phyloP scores from a whole-genome alignment of 2,888 invertebrate genomes.

The Podabrus alpinus region DNA sequence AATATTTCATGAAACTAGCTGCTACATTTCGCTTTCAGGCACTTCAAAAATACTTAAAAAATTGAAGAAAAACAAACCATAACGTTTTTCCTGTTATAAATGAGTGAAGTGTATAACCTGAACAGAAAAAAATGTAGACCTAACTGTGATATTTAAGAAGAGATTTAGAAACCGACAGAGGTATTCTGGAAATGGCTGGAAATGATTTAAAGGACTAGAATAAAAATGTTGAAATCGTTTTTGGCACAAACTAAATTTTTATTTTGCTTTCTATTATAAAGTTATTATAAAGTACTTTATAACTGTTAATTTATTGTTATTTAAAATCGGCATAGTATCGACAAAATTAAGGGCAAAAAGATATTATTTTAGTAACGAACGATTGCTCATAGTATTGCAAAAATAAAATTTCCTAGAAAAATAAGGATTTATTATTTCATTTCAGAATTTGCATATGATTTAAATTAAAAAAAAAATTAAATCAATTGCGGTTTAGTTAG shows the following conservation, averaged over 20 bases:
- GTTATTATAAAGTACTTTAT: neutral
- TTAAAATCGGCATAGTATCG: neutral
- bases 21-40: neutral
- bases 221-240: conserved; percentile 2
- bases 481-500: no score
- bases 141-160: conserved; percentile 5
- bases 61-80: neutral
- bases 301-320: neutral
- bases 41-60: neutral
- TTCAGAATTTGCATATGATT: no score
- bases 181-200: conserved; percentile 2
- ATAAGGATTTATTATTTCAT: no score
- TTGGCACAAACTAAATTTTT: neutral
- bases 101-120: conserved; percentile 4
- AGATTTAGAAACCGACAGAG: conserved; percentile 5
- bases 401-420: no score
- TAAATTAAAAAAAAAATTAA: no score
- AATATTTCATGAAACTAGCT: neutral
- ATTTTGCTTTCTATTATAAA: neutral
- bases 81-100: neutral
- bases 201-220: conserved; percentile 3
- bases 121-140: conserved; percentile 3
- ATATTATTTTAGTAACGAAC: neutral
- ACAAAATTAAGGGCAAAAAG: neutral
- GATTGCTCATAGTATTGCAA: neutral